These are phyloP conservation scores for Dendroctonus ponderosae DNA, from an alignment of 1,140 invertebrate species.

Conservation along the genomic window DNA sequence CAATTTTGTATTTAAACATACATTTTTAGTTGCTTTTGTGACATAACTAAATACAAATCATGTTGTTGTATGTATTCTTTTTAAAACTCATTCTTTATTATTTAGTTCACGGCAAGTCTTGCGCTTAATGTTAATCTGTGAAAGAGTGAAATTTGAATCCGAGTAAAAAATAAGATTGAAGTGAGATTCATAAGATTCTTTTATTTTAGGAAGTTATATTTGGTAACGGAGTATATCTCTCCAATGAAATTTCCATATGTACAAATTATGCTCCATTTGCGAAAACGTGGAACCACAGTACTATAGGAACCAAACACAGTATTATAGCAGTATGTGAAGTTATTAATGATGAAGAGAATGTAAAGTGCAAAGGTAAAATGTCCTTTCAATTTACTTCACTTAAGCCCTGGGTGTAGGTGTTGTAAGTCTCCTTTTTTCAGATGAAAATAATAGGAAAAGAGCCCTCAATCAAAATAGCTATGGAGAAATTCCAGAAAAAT, in stretches of 20 bases:
- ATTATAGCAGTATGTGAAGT: conserved; percentile 78
- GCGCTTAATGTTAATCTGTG: too few relatives aligned
- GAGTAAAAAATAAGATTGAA: too few relatives aligned
- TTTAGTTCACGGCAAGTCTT: too few relatives aligned
- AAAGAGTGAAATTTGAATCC: too few relatives aligned
- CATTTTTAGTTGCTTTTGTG: too few relatives aligned
- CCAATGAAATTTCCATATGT: conserved; percentile 68
- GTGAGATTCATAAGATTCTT: not conserved
- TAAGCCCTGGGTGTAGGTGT: not conserved
- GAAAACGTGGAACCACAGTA: conserved; percentile 70
- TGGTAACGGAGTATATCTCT: conserved; percentile 75
- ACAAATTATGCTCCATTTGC: conserved; percentile 68
- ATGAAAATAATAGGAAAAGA: conserved; percentile 46
- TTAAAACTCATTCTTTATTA: too few relatives aligned
- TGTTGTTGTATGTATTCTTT: too few relatives aligned
- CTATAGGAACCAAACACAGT: conserved; percentile 68
- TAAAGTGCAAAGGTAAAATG: conserved; percentile 50
- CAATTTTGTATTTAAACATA: too few relatives aligned
- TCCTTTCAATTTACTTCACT: not conserved
- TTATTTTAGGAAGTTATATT: conserved; percentile 62
- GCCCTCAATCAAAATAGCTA: conserved; percentile 52
- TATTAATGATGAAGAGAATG: conserved; percentile 66
- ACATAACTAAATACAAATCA: too few relatives aligned
- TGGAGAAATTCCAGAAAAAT: conserved; percentile 65
- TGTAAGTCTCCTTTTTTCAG: conserved; percentile 28